Evolutionary conservation across 1,140 invertebrate species (phyloP).

Genomic region (Drosophila serrata): DNA sequence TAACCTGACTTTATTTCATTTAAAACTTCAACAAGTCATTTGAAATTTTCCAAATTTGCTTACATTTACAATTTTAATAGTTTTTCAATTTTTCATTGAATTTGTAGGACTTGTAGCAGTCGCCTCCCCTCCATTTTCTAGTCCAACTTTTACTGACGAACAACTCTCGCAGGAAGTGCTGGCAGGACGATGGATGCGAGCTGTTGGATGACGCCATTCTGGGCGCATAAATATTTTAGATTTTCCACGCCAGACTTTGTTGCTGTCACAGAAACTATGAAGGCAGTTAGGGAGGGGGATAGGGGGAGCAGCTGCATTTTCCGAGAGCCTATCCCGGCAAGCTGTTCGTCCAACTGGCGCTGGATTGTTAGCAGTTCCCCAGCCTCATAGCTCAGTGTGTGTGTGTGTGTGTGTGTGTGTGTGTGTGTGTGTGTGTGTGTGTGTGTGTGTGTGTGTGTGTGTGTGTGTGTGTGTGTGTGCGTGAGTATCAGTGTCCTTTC

Average conservation of each 20-base stretch:
- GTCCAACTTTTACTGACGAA: slow-evolving; percentile 67
- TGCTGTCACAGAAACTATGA: slow-evolving; percentile 21
- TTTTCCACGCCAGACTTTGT: slow-evolving; percentile 56
- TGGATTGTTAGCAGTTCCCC: slow-evolving; percentile 64
- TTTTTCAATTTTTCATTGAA: slow-evolving; percentile 65
- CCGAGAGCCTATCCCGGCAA: slow-evolving; percentile 63
- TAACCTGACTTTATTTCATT: neutral
- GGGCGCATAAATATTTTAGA: slow-evolving; percentile 81
- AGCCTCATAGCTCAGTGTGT: too few species aligned
- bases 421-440: too few species aligned
- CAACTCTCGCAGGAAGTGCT: slow-evolving; percentile 43
- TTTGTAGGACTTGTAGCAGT: slow-evolving; percentile 51
- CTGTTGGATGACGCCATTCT: slow-evolving; percentile 55
- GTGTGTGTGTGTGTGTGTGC: too few species aligned
- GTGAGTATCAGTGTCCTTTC: slow-evolving; percentile 16
- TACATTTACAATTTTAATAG: slow-evolving; percentile 64
- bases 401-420: too few species aligned
- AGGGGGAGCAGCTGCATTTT: slow-evolving; percentile 58
- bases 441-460: too few species aligned
- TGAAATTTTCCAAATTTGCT: slow-evolving; percentile 21
- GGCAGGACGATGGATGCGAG: slow-evolving; percentile 47
- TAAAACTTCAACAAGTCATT: slow-evolving; percentile 1
- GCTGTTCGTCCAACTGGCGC: slow-evolving; percentile 74
- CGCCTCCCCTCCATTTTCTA: neutral
- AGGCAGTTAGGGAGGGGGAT: too few species aligned